Evolutionary conservation across 1,140 invertebrate genomes (phyloP), one percentile per base, ranked within the genome.

Genomic region (Pseudoatta argentina): DNA sequence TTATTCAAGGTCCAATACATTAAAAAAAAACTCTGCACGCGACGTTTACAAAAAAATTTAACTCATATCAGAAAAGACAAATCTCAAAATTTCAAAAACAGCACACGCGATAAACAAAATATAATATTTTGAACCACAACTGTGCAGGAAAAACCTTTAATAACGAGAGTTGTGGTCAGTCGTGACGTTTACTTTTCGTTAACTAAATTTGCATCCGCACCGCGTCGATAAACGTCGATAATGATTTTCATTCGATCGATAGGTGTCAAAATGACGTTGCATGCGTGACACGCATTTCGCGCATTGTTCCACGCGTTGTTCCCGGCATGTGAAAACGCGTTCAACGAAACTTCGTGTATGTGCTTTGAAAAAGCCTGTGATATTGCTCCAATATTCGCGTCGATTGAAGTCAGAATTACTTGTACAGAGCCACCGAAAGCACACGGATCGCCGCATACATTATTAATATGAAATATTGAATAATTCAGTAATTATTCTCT

Each of bases 201-300:
- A 61, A 61, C n/a, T 61, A 48, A 83, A 83, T 83, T 83, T 83
- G 69, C 67, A 63, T 44, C 44, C 67, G 87, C 12, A 34, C n/a
- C 18, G 10, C 59, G 53, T 85, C 86, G 69, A 83, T 83, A 78
- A 87, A 89, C 67, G 88, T 64, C 85, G 79, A 90, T 88, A 86
- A 76, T 90, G 87, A 82, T 89, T 90, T 76, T 73, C 81, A 82
- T 61, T 69, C 59, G 61, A 77, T 66, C 72, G 72, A 83, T 83
- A 77, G 89, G 59, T 87, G 86, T 90, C 89, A 90, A 90, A 90
- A 90, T 90, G 79, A 83, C 86, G 75, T 59, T 21, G 44, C 75
- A 34, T 61, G 55, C 61, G 69, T 79, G 88, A 85, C 86, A 66
- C n/a, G 73, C 73, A 77, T 87, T 81, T 69, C 55, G 75, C 51